These are phyloP conservation scores for Lucinisca nassula DNA, from an alignment of 2,888 invertebrate genomes.

Conservation along the genomic window DNA sequence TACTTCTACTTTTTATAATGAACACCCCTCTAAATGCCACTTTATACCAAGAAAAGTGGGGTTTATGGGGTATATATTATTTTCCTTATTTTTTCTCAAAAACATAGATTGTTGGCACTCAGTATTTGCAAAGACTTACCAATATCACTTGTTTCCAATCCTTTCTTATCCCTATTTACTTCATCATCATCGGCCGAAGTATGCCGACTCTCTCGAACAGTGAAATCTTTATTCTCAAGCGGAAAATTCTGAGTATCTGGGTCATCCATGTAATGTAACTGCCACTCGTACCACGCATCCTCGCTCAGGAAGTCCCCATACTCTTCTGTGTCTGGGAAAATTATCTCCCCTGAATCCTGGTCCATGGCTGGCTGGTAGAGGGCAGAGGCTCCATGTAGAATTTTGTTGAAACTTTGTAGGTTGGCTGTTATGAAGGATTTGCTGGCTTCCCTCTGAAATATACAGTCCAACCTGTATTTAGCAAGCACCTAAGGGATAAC, in stretches of 20 bases:
- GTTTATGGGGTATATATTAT: too few relatives aligned
- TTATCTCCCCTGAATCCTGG: constrained; percentile 74
- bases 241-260: constrained; percentile 98
- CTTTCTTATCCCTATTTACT: constrained; percentile 13
- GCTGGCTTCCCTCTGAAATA: constrained; percentile 73
- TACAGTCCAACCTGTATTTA: too few relatives aligned
- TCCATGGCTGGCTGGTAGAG: constrained; percentile 74
- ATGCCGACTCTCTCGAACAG: constrained; percentile 89
- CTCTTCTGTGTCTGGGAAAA: constrained; percentile 79
- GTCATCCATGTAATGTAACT: constrained; percentile 96
- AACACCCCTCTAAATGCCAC: too few relatives aligned
- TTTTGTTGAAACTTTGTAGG: constrained; percentile 76
- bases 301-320: constrained; percentile 86
- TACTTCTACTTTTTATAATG: too few relatives aligned
- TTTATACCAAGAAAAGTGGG: too few relatives aligned
- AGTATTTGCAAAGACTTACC: neutral
- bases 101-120: too few relatives aligned
- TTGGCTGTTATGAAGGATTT: constrained; percentile 77
- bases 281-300: constrained; percentile 88
- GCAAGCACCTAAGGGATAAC: too few relatives aligned
- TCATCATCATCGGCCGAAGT: constrained; percentile 37
- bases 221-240: constrained; percentile 97
- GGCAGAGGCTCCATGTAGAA: constrained; percentile 70
- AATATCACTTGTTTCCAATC: constrained; percentile 17
- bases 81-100: too few relatives aligned